Evolutionary conservation across 2,113 vertebrate genomes (phyloP).

Genomic region (Tympanuchus pallidicinctus): DNA sequence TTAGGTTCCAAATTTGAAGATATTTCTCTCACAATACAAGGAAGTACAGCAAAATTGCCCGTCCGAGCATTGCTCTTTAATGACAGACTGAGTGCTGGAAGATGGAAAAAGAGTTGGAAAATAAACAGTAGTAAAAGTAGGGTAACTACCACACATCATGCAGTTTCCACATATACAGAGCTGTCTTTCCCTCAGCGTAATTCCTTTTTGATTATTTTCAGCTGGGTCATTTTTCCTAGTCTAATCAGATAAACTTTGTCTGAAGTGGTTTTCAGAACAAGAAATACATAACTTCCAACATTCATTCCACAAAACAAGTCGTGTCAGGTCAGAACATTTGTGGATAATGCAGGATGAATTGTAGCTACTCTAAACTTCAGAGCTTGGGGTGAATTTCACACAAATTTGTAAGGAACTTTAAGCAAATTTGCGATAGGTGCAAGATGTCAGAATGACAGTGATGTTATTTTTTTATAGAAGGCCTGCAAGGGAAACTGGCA

Average conservation of each 20-base stretch:
- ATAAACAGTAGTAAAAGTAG: not conserved
- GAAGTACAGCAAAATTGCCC: not conserved
- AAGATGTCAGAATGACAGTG: not conserved
- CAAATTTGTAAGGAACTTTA: not conserved
- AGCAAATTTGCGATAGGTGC: not conserved
- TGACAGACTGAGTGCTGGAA: not conserved
- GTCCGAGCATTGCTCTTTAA: not conserved
- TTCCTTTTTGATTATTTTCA: slow-evolving; percentile 29
- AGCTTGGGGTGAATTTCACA: not conserved
- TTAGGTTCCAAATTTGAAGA: not conserved
- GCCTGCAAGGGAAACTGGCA: not conserved
- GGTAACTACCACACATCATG: not conserved
- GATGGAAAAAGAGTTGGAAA: not conserved
- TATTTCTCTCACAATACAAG: not conserved
- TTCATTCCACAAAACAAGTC: not conserved
- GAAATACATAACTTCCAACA: not conserved
- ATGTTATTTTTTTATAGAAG: not conserved
- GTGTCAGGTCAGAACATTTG: not conserved
- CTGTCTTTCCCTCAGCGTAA: not conserved
- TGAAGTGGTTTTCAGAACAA: not conserved
- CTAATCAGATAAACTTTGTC: slow-evolving; percentile 28
- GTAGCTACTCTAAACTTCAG: not conserved
- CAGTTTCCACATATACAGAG: not conserved
- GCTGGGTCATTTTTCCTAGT: not conserved
- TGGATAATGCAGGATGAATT: not conserved